Evolutionary conservation across 2,888 invertebrate genomes (phyloP).

Genomic region (Netelia fuscicornis): DNA sequence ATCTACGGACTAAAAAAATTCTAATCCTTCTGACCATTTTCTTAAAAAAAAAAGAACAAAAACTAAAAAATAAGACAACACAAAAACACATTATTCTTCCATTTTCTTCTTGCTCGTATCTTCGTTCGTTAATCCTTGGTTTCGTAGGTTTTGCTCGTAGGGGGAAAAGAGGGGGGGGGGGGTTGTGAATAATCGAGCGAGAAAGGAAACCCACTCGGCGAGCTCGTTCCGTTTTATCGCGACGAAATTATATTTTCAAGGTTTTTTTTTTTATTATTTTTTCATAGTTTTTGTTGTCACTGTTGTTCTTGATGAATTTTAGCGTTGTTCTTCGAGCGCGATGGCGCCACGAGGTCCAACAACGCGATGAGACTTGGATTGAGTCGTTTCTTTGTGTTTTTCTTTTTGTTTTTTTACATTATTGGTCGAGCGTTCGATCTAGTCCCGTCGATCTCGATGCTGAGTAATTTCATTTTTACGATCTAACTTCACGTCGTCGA

Average conservation of each 20-base stretch:
- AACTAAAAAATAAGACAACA: neutral
- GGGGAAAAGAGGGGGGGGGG: no score
- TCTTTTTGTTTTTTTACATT: neutral
- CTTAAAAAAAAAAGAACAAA: constrained; percentile 2
- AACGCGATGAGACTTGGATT: constrained; percentile 46
- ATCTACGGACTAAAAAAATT: constrained; percentile 68
- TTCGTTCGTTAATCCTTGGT: constrained; percentile 7
- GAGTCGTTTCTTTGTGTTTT: constrained; percentile 8
- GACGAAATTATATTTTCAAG: constrained; percentile 1
- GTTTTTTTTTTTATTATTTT: neutral
- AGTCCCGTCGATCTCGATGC: constrained; percentile 47
- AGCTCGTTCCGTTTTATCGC: constrained; percentile 6
- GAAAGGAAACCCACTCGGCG: constrained; percentile 30
- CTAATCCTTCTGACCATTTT: constrained; percentile 29
- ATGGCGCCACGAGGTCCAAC: constrained; percentile 36
- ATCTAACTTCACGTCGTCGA: constrained; percentile 62
- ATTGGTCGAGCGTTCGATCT: neutral
- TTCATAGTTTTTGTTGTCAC: neutral
- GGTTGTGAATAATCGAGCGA: constrained; percentile 46
- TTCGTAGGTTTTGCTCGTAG: neutral
- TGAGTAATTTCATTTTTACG: constrained; percentile 33
- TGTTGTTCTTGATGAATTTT: neutral
- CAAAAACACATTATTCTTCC: constrained; percentile 19
- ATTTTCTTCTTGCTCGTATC: neutral
- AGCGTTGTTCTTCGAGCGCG: neutral